Evolutionary conservation across 2,113 vertebrate species (phyloP).

Genomic region (Pseudopodoces humilis): DNA sequence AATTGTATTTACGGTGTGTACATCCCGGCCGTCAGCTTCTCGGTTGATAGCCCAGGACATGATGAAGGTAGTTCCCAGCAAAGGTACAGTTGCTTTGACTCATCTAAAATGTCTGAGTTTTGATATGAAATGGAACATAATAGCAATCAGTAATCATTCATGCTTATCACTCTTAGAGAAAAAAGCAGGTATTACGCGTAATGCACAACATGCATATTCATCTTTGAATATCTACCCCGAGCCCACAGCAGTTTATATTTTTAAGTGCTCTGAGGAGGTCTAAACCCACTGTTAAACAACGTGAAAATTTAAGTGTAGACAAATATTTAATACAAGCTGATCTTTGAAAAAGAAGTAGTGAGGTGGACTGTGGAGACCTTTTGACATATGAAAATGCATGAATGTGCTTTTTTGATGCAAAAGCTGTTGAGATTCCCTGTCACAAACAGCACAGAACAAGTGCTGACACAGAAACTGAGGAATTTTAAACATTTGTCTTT

Average conservation of each 20-base stretch:
- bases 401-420: conserved; percentile 59
- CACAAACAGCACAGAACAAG: conserved; percentile 24
- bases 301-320: neutral
- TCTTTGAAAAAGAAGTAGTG: neutral
- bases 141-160: neutral
- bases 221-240: neutral
- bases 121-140: neutral
- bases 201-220: neutral
- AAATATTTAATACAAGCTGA: neutral
- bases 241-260: neutral
- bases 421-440: conserved; percentile 33
- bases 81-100: neutral
- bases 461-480: neutral
- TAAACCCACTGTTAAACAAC: neutral
- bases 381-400: conserved; percentile 39
- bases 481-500: conserved; percentile 29
- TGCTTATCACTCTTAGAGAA: neutral
- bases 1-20: neutral
- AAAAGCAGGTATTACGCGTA: neutral
- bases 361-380: neutral
- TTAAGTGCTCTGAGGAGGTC: neutral
- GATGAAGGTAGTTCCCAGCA: neutral
- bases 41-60: neutral
- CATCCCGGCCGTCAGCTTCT: neutral
- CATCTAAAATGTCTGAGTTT: neutral